phyloP scores from a whole-genome alignment of 2,113 vertebrate genomes.

The Colaptes auratus region DNA sequence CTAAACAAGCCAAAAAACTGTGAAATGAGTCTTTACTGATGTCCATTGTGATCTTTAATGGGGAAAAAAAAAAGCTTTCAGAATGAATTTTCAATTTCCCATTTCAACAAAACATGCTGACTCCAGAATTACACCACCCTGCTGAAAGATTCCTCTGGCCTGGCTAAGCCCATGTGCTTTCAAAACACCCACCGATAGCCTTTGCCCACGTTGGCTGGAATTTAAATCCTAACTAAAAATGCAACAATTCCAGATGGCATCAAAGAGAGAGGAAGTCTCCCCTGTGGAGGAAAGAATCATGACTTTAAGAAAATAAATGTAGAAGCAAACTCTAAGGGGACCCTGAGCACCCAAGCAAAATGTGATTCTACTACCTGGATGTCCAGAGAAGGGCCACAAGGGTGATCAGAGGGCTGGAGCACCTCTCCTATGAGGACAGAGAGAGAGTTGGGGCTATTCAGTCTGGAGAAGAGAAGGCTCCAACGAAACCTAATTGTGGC shows the following conservation, averaged over 20 bases:
- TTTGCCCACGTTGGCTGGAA: neutral
- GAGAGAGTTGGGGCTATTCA: too few relatives aligned
- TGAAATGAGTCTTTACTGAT: neutral
- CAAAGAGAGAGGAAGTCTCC: neutral
- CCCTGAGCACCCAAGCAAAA: neutral
- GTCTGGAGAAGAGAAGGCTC: too few relatives aligned
- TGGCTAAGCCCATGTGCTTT: neutral
- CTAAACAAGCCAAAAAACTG: neutral
- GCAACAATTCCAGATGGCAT: neutral
- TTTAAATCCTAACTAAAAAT: neutral
- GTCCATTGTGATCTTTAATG: neutral
- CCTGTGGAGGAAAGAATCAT: neutral
- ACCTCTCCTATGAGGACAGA: too few relatives aligned
- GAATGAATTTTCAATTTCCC: neutral
- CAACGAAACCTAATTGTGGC: too few relatives aligned
- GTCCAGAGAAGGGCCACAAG: too few relatives aligned
- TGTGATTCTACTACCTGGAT: neutral
- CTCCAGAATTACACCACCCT: neutral
- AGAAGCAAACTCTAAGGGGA: neutral
- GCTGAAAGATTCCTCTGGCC: neutral
- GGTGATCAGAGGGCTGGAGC: too few relatives aligned
- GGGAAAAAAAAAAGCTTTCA: neutral
- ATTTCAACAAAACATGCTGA: neutral
- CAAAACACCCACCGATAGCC: neutral
- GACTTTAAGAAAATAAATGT: neutral